phyloP scores from a whole-genome alignment of 2,113 vertebrate genomes.

The Saccopteryx leptura region DNA sequence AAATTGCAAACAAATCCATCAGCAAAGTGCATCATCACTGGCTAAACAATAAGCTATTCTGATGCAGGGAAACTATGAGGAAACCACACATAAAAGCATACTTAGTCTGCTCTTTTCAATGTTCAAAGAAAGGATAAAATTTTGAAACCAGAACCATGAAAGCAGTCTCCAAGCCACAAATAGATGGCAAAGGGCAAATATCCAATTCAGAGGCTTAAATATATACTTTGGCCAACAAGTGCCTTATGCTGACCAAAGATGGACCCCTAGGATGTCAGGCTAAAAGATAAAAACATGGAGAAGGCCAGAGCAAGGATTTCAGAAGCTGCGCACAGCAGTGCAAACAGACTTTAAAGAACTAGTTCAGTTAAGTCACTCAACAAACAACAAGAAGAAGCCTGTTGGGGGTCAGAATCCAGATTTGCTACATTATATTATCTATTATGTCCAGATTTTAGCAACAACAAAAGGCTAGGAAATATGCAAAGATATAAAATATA shows the following conservation, averaged over 20 bases:
- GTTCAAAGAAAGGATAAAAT: conserved; percentile 18
- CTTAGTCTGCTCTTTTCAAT: not conserved
- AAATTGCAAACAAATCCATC: not conserved
- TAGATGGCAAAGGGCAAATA: not conserved
- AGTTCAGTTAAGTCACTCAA: not conserved
- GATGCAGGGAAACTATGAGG: not conserved
- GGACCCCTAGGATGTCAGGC: not conserved
- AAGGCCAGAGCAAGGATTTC: not conserved
- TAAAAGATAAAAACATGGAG: not conserved
- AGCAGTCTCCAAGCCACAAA: conserved; percentile 26
- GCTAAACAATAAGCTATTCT: conserved; percentile 34
- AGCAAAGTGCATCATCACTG: not conserved
- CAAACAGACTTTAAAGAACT: not conserved
- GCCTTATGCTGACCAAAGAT: not conserved
- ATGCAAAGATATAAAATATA: not conserved
- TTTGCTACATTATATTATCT: not conserved
- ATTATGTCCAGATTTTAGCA: not conserved
- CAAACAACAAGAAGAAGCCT: not conserved
- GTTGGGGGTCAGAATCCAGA: not conserved
- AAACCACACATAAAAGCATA: conserved; percentile 22
- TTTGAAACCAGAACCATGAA: not conserved
- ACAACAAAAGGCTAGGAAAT: not conserved
- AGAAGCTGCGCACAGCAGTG: not conserved
- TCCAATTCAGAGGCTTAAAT: not conserved
- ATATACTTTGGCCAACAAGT: not conserved